Evolutionary conservation across 2,888 invertebrate species (phyloP).

Genomic region (Apomyelois bistriatella): DNA sequence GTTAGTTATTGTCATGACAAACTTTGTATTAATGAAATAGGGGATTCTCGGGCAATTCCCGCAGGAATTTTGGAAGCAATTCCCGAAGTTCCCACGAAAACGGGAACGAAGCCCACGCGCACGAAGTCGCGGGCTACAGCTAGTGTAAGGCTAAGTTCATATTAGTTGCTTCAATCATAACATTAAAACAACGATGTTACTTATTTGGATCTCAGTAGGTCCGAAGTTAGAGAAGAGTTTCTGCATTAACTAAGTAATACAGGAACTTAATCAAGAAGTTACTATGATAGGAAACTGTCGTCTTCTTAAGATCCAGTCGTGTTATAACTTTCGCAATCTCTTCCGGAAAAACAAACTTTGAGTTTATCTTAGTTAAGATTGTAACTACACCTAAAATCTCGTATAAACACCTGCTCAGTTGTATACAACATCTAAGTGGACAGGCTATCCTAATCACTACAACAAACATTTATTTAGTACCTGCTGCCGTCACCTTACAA

Average conservation of each 20-base stretch:
- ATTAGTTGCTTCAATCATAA: too few relatives aligned
- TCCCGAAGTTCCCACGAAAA: too few relatives aligned
- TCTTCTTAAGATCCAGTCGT: conserved; percentile 27
- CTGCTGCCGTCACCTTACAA: conserved; percentile 47
- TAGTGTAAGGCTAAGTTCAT: too few relatives aligned
- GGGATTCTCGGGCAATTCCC: too few relatives aligned
- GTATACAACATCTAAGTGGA: neutral
- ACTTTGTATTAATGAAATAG: too few relatives aligned
- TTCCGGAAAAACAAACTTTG: conserved; percentile 31
- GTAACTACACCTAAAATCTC: neutral
- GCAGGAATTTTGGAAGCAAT: too few relatives aligned
- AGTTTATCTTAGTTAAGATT: conserved; percentile 23
- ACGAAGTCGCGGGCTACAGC: too few relatives aligned
- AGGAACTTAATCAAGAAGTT: conserved; percentile 45
- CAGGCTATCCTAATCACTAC: conserved; percentile 3
- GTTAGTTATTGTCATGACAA: too few relatives aligned
- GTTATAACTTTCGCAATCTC: conserved; percentile 47
- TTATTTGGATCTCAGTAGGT: too few relatives aligned
- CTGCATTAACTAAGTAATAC: conserved; percentile 24
- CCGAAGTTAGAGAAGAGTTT: too few relatives aligned
- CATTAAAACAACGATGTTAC: too few relatives aligned
- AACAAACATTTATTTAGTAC: conserved; percentile 2
- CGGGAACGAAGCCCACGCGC: too few relatives aligned
- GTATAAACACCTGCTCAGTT: neutral
- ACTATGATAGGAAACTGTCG: conserved; percentile 27